These are phyloP conservation scores for Megalonaias nervosa DNA, from an alignment of 1,140 invertebrate species.

Conservation along the genomic window DNA sequence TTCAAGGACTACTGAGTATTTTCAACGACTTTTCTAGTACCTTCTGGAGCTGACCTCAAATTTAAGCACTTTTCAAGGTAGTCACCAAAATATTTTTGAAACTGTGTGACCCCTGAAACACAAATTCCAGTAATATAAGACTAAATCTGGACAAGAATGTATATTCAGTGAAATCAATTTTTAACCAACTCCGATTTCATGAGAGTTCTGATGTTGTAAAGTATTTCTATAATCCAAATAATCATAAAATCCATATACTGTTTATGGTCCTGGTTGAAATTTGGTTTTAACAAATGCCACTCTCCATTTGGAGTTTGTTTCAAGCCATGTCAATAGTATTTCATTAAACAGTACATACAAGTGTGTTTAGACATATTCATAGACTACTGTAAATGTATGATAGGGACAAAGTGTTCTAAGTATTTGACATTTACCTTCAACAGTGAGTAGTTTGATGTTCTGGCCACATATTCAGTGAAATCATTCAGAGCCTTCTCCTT, in stretches of 20 bases:
- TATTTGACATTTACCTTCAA: slow-evolving; percentile 55
- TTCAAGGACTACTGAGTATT: no score
- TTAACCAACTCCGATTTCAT: no score
- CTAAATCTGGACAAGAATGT: no score
- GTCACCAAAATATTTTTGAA: no score
- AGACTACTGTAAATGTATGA: background rate
- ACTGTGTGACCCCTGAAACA: no score
- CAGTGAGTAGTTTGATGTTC: slow-evolving; percentile 67
- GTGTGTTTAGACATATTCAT: background rate
- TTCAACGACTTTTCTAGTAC: no score
- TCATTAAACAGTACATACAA: background rate
- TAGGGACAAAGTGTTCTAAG: background rate
- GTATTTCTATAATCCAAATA: background rate
- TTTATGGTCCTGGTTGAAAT: background rate
- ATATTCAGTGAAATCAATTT: no score
- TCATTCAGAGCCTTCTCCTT: slow-evolving; percentile 66
- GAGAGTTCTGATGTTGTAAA: background rate
- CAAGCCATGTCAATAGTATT: background rate
- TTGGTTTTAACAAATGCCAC: no score
- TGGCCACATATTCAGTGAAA: slow-evolving; percentile 65
- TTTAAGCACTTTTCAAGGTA: no score
- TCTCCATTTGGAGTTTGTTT: background rate
- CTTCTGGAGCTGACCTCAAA: no score
- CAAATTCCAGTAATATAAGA: no score
- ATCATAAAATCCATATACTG: background rate